phyloP scores from a whole-genome alignment of 2,888 invertebrate genomes.

The Lottia scabra region DNA sequence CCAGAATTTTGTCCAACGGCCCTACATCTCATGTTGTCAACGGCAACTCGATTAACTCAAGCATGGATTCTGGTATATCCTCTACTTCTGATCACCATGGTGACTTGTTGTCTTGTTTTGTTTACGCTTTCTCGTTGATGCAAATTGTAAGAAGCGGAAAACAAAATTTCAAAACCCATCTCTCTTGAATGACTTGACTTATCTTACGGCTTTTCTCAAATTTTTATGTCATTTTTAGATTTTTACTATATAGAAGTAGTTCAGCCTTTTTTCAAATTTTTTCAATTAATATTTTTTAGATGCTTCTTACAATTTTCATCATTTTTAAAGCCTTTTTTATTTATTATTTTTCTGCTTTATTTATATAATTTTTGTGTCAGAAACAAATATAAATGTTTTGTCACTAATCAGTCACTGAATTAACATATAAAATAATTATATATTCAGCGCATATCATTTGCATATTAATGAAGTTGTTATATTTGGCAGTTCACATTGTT shows the following conservation, averaged over 20 bases:
- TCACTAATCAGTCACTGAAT: too few relatives aligned
- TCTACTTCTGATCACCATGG: conserved; percentile 70
- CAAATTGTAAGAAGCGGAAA: too few relatives aligned
- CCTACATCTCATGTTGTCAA: conserved; percentile 49
- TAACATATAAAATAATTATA: too few relatives aligned
- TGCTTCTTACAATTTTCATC: background rate
- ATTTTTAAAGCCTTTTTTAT: background rate
- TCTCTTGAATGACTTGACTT: too few relatives aligned
- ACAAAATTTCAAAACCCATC: too few relatives aligned
- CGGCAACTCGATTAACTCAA: conserved; percentile 78
- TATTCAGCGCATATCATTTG: too few relatives aligned
- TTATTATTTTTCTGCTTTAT: too few relatives aligned
- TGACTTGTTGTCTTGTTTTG: conserved; percentile 22
- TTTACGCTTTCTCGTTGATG: background rate
- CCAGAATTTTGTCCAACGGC: conserved; percentile 39
- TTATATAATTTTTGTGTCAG: too few relatives aligned
- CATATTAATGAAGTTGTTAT: too few relatives aligned
- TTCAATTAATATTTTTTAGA: background rate
- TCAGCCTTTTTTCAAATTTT: background rate
- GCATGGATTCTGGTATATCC: conserved; percentile 92
- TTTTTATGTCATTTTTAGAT: background rate
- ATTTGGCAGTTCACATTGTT: too few relatives aligned
- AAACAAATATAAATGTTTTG: too few relatives aligned
- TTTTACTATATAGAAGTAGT: background rate
- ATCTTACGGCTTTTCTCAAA: conserved; percentile 2